Conservation (phyloP, 2,797 vertebrate genomes). For the Antennarius maculatus region DNA sequence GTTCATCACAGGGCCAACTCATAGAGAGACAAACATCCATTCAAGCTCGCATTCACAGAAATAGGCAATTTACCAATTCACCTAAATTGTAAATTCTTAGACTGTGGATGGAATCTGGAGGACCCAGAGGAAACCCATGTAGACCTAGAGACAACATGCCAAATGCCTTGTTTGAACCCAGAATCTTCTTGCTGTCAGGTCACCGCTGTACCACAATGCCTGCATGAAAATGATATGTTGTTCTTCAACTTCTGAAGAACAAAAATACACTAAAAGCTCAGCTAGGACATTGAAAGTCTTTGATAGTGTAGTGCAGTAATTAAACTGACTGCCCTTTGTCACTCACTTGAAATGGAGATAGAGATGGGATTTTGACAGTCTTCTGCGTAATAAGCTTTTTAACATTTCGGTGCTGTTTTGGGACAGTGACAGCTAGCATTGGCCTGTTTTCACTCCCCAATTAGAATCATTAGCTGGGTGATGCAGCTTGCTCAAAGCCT, state of each 20-base stretch:
- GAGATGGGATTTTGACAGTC: slow-evolving; percentile 26
- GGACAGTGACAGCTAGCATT: slow-evolving; percentile 29
- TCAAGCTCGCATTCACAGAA: too few relatives aligned
- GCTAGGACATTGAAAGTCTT: slow-evolving; percentile 15
- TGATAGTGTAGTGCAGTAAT: slow-evolving; percentile 16
- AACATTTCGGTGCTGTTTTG: slow-evolving; percentile 43
- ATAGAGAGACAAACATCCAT: too few relatives aligned
- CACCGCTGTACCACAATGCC: too few relatives aligned
- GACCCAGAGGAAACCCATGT: too few relatives aligned
- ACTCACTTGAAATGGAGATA: slow-evolving; percentile 18
- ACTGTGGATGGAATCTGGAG: too few relatives aligned
- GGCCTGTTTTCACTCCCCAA: slow-evolving; percentile 42
- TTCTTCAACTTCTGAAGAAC: background rate
- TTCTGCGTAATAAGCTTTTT: slow-evolving; percentile 34
- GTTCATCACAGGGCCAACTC: too few relatives aligned
- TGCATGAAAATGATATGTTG: background rate
- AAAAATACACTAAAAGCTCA: background rate
- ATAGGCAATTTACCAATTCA: too few relatives aligned
- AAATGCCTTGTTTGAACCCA: too few relatives aligned
- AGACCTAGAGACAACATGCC: background rate
- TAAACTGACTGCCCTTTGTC: slow-evolving; percentile 35
- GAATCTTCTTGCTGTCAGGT: too few relatives aligned
- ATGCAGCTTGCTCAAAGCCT: slow-evolving; percentile 33
- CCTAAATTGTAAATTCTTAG: too few relatives aligned
- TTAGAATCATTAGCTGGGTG: slow-evolving; percentile 45